Conservation (phyloP, 2,797 vertebrate genomes). For the Pseudomugil gertrudae region DNA sequence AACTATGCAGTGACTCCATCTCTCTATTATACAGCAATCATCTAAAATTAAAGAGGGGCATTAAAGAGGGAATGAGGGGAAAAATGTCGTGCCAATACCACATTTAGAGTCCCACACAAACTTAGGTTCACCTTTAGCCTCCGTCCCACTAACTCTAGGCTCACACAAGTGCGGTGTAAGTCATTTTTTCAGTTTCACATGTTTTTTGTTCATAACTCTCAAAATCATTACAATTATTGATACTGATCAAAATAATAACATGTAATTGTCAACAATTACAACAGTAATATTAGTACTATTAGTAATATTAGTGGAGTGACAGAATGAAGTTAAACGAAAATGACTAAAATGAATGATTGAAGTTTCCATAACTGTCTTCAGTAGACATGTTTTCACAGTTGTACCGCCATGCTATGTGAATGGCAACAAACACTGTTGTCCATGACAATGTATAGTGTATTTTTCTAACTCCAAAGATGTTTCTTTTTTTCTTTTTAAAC, state of each 20-base stretch:
- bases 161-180: constrained; percentile 23
- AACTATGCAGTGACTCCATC: constrained; percentile 73
- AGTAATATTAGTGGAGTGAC: no score
- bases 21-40: constrained; percentile 76
- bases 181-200: constrained; percentile 25
- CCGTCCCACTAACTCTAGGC: constrained; percentile 44
- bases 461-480: not conserved
- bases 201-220: constrained; percentile 42
- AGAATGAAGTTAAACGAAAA: not conserved
- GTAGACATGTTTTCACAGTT: no score
- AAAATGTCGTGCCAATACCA: constrained; percentile 59
- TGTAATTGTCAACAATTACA: constrained; percentile 12
- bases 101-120: constrained; percentile 63
- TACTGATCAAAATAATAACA: constrained; percentile 24
- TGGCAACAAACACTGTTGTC: not conserved
- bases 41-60: constrained; percentile 68
- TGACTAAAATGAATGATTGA: not conserved
- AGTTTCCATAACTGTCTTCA: not conserved
- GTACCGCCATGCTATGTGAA: no score
- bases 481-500: no score
- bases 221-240: constrained; percentile 29
- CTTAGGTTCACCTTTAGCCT: constrained; percentile 68
- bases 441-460: not conserved
- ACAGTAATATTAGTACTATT: not conserved
- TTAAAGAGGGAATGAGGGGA: constrained; percentile 70